A percentile compares a stretch with the other conserved stretches of the same genome.
phyloP scores from a whole-genome alignment of 2,113 vertebrate genomes.

The Halcyon malimbica region DNA sequence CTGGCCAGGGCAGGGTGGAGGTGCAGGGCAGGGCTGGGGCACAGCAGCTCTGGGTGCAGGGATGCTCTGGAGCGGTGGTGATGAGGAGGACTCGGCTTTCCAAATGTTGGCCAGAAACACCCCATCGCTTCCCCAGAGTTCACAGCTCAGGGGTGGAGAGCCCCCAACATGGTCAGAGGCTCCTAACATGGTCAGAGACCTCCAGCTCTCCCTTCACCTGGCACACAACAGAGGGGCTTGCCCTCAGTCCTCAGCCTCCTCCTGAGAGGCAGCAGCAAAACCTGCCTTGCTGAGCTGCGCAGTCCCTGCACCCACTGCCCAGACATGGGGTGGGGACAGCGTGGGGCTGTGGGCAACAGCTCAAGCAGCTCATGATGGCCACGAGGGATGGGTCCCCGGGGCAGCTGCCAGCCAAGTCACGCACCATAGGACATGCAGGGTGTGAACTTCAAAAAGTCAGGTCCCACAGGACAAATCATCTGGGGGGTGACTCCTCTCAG shows the following conservation, averaged over 20 bases:
- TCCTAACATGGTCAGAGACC: too few relatives aligned
- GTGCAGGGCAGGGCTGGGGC: too few relatives aligned
- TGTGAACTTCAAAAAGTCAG: background rate
- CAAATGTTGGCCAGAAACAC: background rate
- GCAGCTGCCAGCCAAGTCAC: background rate
- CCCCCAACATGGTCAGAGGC: too few relatives aligned
- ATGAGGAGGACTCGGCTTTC: background rate
- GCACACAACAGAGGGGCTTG: fast-evolving
- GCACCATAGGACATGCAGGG: background rate
- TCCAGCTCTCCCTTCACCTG: background rate
- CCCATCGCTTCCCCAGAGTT: background rate
- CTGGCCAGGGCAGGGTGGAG: background rate
- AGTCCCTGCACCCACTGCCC: background rate
- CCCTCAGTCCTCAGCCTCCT: background rate
- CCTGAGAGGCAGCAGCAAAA: background rate
- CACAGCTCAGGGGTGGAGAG: background rate
- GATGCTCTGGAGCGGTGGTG: fast-evolving
- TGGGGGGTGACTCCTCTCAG: background rate
- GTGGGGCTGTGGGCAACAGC: background rate
- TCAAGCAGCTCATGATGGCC: fast-evolving
- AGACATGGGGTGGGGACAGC: fast-evolving
- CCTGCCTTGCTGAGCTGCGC: background rate
- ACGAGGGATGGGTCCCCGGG: background rate
- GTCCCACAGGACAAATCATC: background rate
- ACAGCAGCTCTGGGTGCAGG: background rate